Evolutionary conservation across 2,888 invertebrate species (phyloP).

Genomic region (Amphimallon solstitiale): DNA sequence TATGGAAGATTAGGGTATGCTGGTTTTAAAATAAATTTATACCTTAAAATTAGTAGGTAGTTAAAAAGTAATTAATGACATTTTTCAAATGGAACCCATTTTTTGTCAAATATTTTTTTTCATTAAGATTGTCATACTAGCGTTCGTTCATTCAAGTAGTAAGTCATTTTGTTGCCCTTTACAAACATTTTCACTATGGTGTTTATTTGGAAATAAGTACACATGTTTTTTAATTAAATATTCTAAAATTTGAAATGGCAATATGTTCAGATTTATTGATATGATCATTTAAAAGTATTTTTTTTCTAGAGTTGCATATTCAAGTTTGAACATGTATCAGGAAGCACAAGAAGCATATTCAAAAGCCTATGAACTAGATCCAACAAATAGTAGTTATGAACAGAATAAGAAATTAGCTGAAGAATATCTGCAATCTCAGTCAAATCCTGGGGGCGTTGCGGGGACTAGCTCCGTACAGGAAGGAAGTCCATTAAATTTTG

Average conservation of each 20-base stretch:
- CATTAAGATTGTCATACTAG: too few species aligned
- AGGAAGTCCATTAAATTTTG: constrained; percentile 65
- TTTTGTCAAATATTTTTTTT: too few species aligned
- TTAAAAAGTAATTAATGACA: too few species aligned
- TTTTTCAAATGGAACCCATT: too few species aligned
- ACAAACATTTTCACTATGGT: too few species aligned
- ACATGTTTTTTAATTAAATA: too few species aligned
- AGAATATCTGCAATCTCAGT: constrained; percentile 62
- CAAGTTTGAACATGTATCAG: constrained; percentile 82
- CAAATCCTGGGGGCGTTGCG: neutral
- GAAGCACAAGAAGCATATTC: constrained; percentile 89
- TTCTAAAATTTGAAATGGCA: too few species aligned
- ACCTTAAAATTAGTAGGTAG: neutral
- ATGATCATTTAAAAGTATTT: too few species aligned
- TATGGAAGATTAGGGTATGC: constrained; percentile 88
- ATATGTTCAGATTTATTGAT: too few species aligned
- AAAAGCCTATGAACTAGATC: constrained; percentile 90
- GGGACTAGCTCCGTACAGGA: neutral
- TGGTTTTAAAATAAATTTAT: constrained; percentile 18
- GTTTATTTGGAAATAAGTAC: too few species aligned
- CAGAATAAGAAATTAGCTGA: constrained; percentile 88
- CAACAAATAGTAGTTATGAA: constrained; percentile 89
- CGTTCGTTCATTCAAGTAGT: too few species aligned
- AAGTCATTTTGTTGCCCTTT: too few species aligned
- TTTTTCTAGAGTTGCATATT: constrained; percentile 77